phyloP scores from a whole-genome alignment of 2,888 invertebrate genomes.

The Anarsia innoxiella region DNA sequence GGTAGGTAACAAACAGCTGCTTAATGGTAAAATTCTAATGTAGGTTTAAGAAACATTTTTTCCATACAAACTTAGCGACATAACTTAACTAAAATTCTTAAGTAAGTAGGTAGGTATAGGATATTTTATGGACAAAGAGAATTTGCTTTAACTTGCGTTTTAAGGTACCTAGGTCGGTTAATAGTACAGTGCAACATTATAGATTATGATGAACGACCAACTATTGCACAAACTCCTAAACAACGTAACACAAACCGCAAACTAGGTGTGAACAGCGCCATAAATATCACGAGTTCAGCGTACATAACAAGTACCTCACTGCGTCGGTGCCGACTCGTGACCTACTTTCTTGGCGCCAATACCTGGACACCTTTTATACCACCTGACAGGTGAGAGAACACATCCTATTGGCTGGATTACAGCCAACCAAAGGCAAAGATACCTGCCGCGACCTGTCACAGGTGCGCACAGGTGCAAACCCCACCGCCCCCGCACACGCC shows the following conservation, averaged over 20 bases:
- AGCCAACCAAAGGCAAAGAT: slow-evolving; percentile 40
- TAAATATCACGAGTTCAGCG: slow-evolving; percentile 6
- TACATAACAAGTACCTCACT: background rate
- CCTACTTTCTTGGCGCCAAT: slow-evolving; percentile 35
- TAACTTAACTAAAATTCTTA: too few relatives aligned
- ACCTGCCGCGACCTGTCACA: slow-evolving; percentile 39
- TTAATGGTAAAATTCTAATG: too few relatives aligned
- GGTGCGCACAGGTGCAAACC: slow-evolving; percentile 50
- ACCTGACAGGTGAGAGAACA: slow-evolving; percentile 49
- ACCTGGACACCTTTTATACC: slow-evolving; percentile 35
- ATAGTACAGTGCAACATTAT: too few relatives aligned
- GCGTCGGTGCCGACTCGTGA: slow-evolving; percentile 16
- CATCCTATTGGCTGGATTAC: slow-evolving; percentile 34
- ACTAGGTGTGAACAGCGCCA: slow-evolving; percentile 5
- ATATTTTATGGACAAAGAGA: too few relatives aligned
- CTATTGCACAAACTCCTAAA: too few relatives aligned
- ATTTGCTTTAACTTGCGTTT: too few relatives aligned
- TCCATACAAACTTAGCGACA: too few relatives aligned
- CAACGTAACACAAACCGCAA: slow-evolving; percentile 1
- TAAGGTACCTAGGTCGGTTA: too few relatives aligned
- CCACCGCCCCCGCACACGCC: slow-evolving; percentile 39
- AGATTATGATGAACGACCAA: too few relatives aligned
- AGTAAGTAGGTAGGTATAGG: too few relatives aligned
- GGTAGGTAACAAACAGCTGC: too few relatives aligned
- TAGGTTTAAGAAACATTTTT: too few relatives aligned